Base-by-base conservation (phyloP, 1,140 invertebrate species). In the Ruditapes philippinarum region DNA sequence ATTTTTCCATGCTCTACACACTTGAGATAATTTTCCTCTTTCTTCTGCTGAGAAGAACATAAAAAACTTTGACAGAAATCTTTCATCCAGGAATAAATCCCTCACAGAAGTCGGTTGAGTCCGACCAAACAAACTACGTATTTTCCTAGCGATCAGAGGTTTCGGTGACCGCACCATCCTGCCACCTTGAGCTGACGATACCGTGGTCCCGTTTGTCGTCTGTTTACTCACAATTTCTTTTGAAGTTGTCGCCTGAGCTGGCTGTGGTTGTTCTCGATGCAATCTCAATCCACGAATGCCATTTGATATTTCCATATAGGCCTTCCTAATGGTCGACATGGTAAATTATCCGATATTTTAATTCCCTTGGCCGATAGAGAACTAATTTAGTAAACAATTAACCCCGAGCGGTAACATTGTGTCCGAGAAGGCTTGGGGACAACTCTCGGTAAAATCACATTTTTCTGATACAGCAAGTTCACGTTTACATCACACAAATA, bases 1-100 rank as follows among this genome's bases (percentile, higher is more conserved):
- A 92, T 98, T 98, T 84, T 98, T 97, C 98, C 98, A 99, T 94
- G 97, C 97, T 88, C 97, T 96, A 95, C 98, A 98, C 49, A 97
- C 97, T 92, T 96, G 95, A 25, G 98, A 97, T 90, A 99, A 96
- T 9, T 97, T 96, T 60, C 97, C 97, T 87, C 98, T 96, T 91
- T 99, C 98, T 62, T 96, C 97, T 0, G 98, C 96, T 60, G 97
- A 97, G 94, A 99, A 98, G 94, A 98, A 98, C 22, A 97, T 96
- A 96, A 99, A 99, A 96, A 99, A 98, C 89, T 97, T 96, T 33
- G 96, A 96, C 14, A 99, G 97, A 95, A 99, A 99, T 88, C 97
- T 96, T 88, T 98, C 98, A 93, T 99, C 98, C 89, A 97, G 96
- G 92, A 98, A 97, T 88, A 99, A 96, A 91, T 98, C 98, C 25